Evolutionary conservation across 2,797 vertebrate species (phyloP).

Genomic region (Amazona ochrocephala): DNA sequence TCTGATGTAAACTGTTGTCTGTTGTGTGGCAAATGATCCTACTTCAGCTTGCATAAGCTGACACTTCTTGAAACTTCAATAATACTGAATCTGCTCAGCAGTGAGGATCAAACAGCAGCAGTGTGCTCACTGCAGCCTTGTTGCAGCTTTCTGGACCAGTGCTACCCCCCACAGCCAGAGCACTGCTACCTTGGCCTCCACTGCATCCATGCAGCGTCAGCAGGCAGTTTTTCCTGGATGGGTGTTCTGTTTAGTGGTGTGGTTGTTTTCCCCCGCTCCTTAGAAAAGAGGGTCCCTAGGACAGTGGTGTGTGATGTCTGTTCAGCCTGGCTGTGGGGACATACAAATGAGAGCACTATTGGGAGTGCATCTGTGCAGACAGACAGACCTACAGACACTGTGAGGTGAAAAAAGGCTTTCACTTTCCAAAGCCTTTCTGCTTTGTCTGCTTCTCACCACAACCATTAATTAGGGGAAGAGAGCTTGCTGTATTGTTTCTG

Average conservation of each 20-base stretch:
- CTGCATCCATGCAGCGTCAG: accelerated
- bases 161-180: accelerated
- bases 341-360: too few relatives aligned
- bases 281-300: not conserved
- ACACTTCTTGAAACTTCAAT: not conserved
- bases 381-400: accelerated
- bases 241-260: not conserved
- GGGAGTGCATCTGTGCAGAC: not conserved
- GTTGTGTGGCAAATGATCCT: not conserved
- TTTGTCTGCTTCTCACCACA: not conserved
- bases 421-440: not conserved
- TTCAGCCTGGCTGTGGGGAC: not conserved
- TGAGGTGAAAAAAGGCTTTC: not conserved
- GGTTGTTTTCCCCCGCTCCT: accelerated
- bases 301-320: accelerated
- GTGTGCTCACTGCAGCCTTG: not conserved
- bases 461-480: not conserved
- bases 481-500: not conserved
- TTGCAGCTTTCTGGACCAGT: not conserved
- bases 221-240: not conserved
- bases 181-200: accelerated
- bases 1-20: not conserved
- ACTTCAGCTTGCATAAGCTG: not conserved
- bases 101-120: not conserved
- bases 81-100: accelerated